Conservation (phyloP, 2,888 invertebrate species). For the Drosophila longiperda region DNA sequence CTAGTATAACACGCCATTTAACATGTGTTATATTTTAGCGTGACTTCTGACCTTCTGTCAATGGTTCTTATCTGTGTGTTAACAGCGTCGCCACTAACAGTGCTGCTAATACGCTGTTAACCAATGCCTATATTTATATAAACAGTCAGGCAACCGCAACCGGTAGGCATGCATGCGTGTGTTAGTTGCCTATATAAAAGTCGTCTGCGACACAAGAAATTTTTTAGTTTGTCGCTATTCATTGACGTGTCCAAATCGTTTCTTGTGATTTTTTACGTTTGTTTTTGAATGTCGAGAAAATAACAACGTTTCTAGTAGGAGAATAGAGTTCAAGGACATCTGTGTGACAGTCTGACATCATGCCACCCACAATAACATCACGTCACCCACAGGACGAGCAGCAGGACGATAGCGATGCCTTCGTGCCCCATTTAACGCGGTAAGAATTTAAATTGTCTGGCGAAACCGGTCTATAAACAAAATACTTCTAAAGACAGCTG, state of each 20-base stretch:
- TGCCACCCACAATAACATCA: constrained; percentile 82
- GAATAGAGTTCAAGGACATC: constrained; percentile 44
- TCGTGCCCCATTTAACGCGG: constrained; percentile 76
- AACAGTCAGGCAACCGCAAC: constrained; percentile 12
- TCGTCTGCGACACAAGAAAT: constrained; percentile 9
- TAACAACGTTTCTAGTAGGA: constrained; percentile 1
- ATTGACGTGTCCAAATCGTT: constrained; percentile 50
- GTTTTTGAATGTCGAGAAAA: background rate
- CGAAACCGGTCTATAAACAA: constrained; percentile 34
- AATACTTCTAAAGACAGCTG: constrained; percentile 28
- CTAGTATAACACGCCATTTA: background rate
- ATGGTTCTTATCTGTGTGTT: constrained; percentile 12
- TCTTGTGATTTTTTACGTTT: constrained; percentile 1
- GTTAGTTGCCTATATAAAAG: constrained; percentile 59
- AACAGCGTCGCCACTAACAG: constrained; percentile 17
- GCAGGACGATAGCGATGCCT: constrained; percentile 61
- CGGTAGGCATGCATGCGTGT: constrained; percentile 9
- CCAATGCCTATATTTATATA: background rate
- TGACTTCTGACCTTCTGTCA: constrained; percentile 62
- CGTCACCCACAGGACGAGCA: constrained; percentile 55
- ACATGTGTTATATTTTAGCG: constrained; percentile 9
- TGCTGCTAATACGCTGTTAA: constrained; percentile 26
- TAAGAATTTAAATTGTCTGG: constrained; percentile 45
- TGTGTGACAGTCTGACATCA: constrained; percentile 58
- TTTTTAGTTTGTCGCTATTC: constrained; percentile 64